Percentiles rank a stretch among this genome's conserved stretches.
These are phyloP conservation scores for Sipha flava DNA, from an alignment of 1,140 invertebrate species.

Conservation along the genomic window DNA sequence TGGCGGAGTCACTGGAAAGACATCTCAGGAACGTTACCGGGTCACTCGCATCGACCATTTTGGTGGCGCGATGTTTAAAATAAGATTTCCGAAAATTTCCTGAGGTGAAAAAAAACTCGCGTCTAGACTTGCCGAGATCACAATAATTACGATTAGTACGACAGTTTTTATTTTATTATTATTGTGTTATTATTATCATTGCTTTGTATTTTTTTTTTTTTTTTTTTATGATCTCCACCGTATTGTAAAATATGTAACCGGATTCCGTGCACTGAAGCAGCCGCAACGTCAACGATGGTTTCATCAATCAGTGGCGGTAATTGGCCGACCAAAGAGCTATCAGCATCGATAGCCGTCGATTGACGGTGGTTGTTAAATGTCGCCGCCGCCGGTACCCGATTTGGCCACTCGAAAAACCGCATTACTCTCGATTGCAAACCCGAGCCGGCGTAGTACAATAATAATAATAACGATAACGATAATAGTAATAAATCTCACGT, in stretches of 20 bases:
- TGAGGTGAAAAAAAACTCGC: not conserved
- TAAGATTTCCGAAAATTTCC: not conserved
- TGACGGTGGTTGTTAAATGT: slow-evolving; percentile 20
- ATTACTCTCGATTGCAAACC: slow-evolving; percentile 3
- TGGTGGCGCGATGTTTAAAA: too few relatives aligned
- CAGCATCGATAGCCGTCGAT: slow-evolving; percentile 1
- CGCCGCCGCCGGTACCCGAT: slow-evolving; percentile 17
- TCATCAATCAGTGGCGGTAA: not conserved
- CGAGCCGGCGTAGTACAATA: not conserved
- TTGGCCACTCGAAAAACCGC: slow-evolving; percentile 25
- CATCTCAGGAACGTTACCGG: too few relatives aligned
- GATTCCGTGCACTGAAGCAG: not conserved
- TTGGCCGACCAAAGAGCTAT: slow-evolving; percentile 12
- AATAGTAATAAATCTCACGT: not conserved
- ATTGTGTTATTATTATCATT: too few relatives aligned
- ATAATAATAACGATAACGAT: too few relatives aligned
- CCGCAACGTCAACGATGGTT: not conserved
- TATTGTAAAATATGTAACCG: slow-evolving; percentile 8
- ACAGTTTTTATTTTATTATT: too few relatives aligned
- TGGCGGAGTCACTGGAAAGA: too few relatives aligned
- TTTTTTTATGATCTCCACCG: not conserved
- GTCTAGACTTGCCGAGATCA: not conserved
- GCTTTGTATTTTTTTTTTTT: too few relatives aligned
- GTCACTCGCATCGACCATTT: too few relatives aligned
- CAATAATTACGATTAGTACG: not conserved